Conservation (phyloP, 2,797 vertebrate species). For the Cirrhinus mrigala region DNA sequence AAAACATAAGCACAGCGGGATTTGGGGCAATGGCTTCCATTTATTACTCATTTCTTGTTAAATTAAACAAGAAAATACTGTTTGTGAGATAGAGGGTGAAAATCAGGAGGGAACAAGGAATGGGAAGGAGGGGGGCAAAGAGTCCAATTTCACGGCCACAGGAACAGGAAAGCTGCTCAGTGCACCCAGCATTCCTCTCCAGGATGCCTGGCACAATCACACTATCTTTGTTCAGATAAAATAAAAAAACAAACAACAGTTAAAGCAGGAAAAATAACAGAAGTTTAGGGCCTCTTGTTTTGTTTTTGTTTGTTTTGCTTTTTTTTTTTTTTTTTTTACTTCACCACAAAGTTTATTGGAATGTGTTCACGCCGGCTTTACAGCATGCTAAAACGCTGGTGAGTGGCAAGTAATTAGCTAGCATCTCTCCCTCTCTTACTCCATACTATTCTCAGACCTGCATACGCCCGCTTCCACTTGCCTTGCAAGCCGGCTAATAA, state of each 20-base stretch:
- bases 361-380: constrained; percentile 64
- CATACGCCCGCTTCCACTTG: constrained; percentile 67
- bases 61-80: constrained; percentile 97
- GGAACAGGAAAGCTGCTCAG: constrained; percentile 57
- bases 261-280: constrained; percentile 50
- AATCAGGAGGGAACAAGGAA: constrained; percentile 45
- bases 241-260: constrained; percentile 58
- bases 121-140: constrained; percentile 39
- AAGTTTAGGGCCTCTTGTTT: constrained; percentile 42
- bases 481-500: constrained; percentile 64
- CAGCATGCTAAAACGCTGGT: constrained; percentile 56
- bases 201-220: constrained; percentile 56
- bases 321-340: constrained; percentile 21
- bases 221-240: constrained; percentile 57
- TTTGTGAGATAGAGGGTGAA: constrained; percentile 76
- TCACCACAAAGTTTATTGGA: constrained; percentile 64
- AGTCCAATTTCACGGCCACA: constrained; percentile 64
- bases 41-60: constrained; percentile 97
- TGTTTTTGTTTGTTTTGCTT: constrained; percentile 33
- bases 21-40: constrained; percentile 92
- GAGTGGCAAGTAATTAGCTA: constrained; percentile 58
- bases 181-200: constrained; percentile 52
- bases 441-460: constrained; percentile 31
- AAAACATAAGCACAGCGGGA: constrained; percentile 91
- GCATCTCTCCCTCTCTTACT: constrained; percentile 19